Conservation (phyloP, 1,140 invertebrate species). For the Penaeus vannamei region DNA sequence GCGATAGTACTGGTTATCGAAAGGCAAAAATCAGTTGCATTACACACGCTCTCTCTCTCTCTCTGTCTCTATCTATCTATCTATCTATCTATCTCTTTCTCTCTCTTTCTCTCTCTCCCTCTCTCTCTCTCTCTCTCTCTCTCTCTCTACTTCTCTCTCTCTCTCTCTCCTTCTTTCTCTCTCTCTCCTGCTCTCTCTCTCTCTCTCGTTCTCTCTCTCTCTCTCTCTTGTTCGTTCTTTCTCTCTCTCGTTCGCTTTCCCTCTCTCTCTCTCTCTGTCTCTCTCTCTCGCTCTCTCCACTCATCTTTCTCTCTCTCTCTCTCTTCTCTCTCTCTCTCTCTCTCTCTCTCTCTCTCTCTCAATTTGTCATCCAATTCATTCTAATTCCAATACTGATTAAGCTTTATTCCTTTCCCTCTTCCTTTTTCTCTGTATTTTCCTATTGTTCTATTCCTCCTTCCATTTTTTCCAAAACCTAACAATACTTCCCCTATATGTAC, state of each 20-base stretch:
- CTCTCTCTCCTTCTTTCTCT: too few species aligned
- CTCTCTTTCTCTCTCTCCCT: not conserved
- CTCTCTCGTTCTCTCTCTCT: not conserved
- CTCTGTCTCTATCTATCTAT: not conserved
- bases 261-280: too few species aligned
- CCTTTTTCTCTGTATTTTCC: not conserved
- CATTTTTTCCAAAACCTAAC: not conserved
- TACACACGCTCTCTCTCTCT: not conserved
- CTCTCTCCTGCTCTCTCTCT: too few species aligned
- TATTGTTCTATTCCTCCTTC: not conserved
- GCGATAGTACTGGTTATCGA: too few species aligned
- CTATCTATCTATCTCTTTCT: not conserved
- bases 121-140: conserved; percentile 11
- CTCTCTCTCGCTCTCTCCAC: not conserved
- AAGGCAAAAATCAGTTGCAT: not conserved
- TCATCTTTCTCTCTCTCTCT: not conserved
- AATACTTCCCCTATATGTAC: not conserved
- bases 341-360: not conserved
- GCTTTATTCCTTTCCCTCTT: not conserved
- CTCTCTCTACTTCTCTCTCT: conserved; percentile 3
- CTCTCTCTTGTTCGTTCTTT: too few species aligned
- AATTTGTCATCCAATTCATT: not conserved
- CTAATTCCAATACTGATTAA: too few species aligned
- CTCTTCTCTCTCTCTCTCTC: not conserved
- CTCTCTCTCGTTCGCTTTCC: too few species aligned